Evolutionary conservation across 2,113 vertebrate genomes (phyloP).

Genomic region (Anoura caudifer): DNA sequence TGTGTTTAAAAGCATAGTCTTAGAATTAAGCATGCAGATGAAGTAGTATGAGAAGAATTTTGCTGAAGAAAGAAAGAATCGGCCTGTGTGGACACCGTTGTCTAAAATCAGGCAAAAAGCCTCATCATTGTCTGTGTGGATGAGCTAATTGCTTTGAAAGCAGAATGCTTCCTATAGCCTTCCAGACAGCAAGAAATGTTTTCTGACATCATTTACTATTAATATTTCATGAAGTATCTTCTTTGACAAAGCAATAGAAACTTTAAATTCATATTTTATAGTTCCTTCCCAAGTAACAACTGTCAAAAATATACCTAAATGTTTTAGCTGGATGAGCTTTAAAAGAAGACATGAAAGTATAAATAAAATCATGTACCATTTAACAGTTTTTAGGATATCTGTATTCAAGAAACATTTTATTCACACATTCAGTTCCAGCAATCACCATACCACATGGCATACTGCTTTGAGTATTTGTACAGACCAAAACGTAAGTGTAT

Average conservation of each 20-base stretch:
- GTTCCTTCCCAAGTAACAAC: background rate
- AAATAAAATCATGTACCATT: background rate
- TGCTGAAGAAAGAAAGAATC: background rate
- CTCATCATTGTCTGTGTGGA: background rate
- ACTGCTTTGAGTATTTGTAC: background rate
- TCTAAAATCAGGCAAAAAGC: background rate
- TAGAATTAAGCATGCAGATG: background rate
- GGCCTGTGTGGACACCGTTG: background rate
- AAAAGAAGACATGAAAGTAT: background rate
- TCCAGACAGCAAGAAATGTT: background rate
- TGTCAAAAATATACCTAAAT: background rate
- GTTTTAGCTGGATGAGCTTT: background rate
- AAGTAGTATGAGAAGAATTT: background rate
- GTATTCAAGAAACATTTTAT: background rate
- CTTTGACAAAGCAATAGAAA: background rate
- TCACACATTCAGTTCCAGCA: background rate
- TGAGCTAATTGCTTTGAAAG: background rate
- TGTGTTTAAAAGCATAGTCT: background rate
- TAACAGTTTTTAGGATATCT: background rate
- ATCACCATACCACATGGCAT: background rate
- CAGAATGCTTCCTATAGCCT: background rate
- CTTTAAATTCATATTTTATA: background rate
- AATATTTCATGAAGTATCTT: constrained; percentile 35
- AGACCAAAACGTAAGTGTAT: background rate
- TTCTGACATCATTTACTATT: constrained; percentile 18